These are phyloP conservation scores for Pitta sordida DNA, from an alignment of 2,113 vertebrate genomes.

Conservation along the genomic window DNA sequence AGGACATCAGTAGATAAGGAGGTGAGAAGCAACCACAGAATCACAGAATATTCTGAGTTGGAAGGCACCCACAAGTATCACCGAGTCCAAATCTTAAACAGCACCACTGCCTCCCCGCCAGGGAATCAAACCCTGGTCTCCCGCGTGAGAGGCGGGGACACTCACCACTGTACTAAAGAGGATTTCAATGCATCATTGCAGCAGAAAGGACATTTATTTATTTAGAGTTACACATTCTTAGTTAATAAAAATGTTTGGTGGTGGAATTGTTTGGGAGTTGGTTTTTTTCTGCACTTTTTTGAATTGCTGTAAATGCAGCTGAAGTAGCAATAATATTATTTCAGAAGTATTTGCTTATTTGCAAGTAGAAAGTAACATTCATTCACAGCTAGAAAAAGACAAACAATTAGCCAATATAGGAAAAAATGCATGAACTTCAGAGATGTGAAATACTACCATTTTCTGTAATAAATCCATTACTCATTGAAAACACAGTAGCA, in stretches of 20 bases:
- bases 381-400: not conserved
- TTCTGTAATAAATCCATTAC: not conserved
- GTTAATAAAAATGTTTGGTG: not conserved
- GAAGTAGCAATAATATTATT: not conserved
- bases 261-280: not conserved
- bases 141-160: too few relatives aligned
- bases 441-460: not conserved
- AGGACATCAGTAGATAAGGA: not conserved
- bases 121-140: too few relatives aligned
- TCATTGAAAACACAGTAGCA: fast-evolving
- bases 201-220: not conserved
- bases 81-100: too few relatives aligned
- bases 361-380: not conserved
- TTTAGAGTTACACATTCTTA: not conserved
- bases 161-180: too few relatives aligned
- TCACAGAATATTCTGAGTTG: too few relatives aligned
- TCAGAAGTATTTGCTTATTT: not conserved
- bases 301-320: not conserved
- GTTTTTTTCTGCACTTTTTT: not conserved
- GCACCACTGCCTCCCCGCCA: too few relatives aligned
- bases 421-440: not conserved
- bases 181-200: not conserved
- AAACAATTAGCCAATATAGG: not conserved
- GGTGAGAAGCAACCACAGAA: not conserved
- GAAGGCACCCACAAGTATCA: too few relatives aligned